Conservation (phyloP, 2,888 invertebrate species). For the Dorcus hopei region DNA sequence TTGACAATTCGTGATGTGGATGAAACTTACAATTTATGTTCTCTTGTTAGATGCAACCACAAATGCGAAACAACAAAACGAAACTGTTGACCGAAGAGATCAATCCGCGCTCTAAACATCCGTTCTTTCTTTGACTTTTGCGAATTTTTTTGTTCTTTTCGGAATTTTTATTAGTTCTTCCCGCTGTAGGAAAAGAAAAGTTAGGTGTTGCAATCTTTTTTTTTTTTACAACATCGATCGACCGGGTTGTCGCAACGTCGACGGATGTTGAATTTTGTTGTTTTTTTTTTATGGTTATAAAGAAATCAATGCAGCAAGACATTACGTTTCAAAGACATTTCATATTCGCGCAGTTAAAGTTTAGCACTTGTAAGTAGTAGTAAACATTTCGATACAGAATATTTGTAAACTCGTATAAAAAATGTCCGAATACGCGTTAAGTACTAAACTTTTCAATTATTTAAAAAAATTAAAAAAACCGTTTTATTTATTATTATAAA, state of each 20-base stretch:
- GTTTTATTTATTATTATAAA: conserved; percentile 6
- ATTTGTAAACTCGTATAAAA: conserved; percentile 36
- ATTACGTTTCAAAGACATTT: conserved; percentile 50
- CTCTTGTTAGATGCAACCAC: conserved; percentile 7
- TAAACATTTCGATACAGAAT: conserved; percentile 3
- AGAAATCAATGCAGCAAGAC: conserved; percentile 48
- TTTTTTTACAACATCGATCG: conserved; percentile 40
- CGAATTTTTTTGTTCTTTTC: conserved; percentile 45
- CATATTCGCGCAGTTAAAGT: conserved; percentile 32
- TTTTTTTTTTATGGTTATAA: conserved; percentile 43
- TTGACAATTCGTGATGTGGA: conserved; percentile 8
- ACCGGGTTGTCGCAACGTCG: conserved; percentile 27
- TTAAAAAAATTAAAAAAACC: not conserved
- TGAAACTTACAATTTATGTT: conserved; percentile 12
- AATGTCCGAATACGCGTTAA: conserved; percentile 25
- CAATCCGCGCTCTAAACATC: conserved; percentile 31
- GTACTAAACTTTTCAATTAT: conserved; percentile 18
- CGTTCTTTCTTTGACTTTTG: conserved; percentile 43
- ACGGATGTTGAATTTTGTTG: conserved; percentile 41
- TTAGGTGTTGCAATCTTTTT: conserved; percentile 48
- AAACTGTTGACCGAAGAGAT: conserved; percentile 29
- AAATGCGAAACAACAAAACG: conserved; percentile 15
- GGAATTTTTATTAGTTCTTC: conserved; percentile 18
- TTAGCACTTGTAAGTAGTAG: conserved; percentile 10
- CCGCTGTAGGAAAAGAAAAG: conserved; percentile 38